Evolutionary conservation across 2,113 vertebrate species (phyloP).

Genomic region (Psilopogon haemacephalus): DNA sequence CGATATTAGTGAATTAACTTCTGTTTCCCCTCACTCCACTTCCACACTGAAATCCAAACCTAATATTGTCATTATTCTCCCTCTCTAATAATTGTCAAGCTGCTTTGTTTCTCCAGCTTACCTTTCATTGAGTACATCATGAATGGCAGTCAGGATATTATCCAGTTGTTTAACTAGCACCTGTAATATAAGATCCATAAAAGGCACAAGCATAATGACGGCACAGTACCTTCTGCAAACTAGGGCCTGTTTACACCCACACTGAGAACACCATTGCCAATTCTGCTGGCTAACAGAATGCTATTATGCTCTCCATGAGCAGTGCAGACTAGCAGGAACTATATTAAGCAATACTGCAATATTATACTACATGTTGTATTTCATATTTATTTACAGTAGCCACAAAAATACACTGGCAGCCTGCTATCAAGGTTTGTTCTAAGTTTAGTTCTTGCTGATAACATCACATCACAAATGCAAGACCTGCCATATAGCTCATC

Average conservation of each 20-base stretch:
- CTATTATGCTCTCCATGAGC: not conserved
- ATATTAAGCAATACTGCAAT: slow-evolving; percentile 48
- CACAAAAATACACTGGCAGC: slow-evolving; percentile 18
- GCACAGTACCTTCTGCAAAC: not conserved
- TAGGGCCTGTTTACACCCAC: not conserved
- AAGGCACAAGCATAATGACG: not conserved
- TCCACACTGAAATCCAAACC: not conserved
- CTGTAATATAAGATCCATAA: slow-evolving; percentile 61
- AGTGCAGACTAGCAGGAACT: not conserved
- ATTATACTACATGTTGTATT: slow-evolving; percentile 22
- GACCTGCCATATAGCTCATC: not conserved
- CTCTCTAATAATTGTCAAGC: not conserved
- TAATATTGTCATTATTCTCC: not conserved
- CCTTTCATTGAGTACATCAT: slow-evolving; percentile 98
- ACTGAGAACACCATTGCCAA: not conserved
- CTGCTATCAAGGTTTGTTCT: not conserved
- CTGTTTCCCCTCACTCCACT: not conserved
- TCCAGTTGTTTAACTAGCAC: slow-evolving; percentile 97
- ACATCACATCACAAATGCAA: not conserved
- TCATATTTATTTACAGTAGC: slow-evolving; percentile 43
- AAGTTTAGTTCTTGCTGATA: slow-evolving; percentile 17
- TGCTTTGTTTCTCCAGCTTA: slow-evolving; percentile 59
- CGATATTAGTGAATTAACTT: not conserved
- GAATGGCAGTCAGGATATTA: slow-evolving; percentile 93
- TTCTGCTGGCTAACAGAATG: not conserved